A percentile compares a stretch with the other conserved stretches of the same genome.
phyloP scores from a whole-genome alignment of 2,113 vertebrate species.

The Ammodramus savannarum region DNA sequence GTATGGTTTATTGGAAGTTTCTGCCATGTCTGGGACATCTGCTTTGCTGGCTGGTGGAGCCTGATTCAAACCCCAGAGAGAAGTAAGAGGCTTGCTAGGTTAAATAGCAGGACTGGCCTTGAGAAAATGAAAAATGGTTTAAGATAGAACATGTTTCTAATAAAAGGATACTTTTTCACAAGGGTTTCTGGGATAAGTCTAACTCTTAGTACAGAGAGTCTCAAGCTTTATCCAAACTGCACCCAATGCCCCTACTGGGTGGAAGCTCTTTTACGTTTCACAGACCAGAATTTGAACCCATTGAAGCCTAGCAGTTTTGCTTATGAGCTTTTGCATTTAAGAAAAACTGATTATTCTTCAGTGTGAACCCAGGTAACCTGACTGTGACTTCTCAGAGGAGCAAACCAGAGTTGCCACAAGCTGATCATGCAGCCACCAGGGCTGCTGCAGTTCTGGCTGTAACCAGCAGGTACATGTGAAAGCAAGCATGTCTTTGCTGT shows the following conservation, averaged over 20 bases:
- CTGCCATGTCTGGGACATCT: background rate
- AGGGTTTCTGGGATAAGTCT: background rate
- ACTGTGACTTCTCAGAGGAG: background rate
- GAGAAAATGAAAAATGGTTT: background rate
- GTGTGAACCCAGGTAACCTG: background rate
- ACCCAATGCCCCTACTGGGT: background rate
- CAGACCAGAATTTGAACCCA: background rate
- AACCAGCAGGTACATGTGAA: fast-evolving
- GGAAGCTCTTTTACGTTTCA: background rate
- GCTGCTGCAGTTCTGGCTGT: background rate
- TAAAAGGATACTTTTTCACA: background rate
- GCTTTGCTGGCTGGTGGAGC: background rate
- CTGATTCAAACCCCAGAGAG: background rate
- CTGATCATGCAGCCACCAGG: background rate
- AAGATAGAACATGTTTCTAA: background rate
- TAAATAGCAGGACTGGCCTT: background rate
- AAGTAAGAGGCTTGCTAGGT: background rate
- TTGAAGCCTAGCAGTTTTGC: background rate
- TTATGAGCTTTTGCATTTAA: background rate
- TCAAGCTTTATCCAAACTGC: background rate
- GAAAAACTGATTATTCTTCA: background rate
- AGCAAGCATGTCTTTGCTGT: background rate
- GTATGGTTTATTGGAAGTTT: background rate
- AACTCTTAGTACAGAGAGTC: background rate
- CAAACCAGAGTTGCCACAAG: background rate